Conservation (phyloP, 2,888 invertebrate species). For the Rotaria macrura region DNA sequence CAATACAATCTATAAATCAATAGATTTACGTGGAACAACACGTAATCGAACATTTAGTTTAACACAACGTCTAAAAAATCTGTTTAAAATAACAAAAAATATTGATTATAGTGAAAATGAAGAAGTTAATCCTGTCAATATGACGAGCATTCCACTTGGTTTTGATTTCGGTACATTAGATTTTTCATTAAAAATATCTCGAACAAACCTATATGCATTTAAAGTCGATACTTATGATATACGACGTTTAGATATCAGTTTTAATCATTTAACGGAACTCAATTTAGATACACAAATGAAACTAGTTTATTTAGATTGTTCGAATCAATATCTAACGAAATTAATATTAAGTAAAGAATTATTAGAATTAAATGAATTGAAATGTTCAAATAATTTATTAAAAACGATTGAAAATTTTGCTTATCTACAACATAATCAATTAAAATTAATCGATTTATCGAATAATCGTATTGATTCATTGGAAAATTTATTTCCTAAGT, state of each 20-base stretch:
- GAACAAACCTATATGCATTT: neutral
- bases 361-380: neutral
- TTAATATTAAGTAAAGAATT: neutral
- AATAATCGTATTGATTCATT: neutral
- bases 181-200: neutral
- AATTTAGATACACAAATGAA: neutral
- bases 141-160: neutral
- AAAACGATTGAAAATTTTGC: neutral
- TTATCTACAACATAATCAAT: neutral
- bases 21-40: neutral
- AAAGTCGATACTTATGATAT: neutral
- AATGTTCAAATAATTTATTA: conserved; percentile 9
- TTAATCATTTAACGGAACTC: neutral
- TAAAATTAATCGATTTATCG: neutral
- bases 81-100: neutral
- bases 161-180: neutral
- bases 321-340: neutral
- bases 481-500: neutral
- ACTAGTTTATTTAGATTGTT: conserved; percentile 15
- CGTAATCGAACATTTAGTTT: neutral
- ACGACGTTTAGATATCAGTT: neutral
- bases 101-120: conserved; percentile 10
- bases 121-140: neutral
- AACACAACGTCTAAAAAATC: neutral
- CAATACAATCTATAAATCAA: neutral